Evolutionary conservation across 2,113 vertebrate genomes (phyloP).

Genomic region (Myiozetetes cayanensis): DNA sequence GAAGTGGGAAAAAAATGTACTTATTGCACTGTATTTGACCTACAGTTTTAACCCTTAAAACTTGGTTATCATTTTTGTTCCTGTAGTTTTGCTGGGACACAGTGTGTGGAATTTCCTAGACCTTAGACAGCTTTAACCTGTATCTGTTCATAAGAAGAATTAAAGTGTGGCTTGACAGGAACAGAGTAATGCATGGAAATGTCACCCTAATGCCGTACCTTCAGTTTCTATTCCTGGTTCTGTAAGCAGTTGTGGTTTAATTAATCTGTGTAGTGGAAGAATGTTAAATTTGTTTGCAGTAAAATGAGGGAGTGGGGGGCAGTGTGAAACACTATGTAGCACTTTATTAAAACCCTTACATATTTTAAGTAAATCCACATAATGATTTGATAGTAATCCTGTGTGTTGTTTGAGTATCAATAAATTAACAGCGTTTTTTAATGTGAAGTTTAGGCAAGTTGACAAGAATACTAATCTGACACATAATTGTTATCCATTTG

Average conservation of each 20-base stretch:
- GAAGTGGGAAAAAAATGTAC: background rate
- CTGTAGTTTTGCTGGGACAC: background rate
- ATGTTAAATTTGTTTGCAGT: background rate
- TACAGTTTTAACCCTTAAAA: background rate
- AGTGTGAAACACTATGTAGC: background rate
- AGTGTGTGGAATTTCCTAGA: background rate
- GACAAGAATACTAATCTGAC: background rate
- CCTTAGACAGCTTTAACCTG: background rate
- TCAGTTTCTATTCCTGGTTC: background rate
- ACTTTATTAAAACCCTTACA: background rate
- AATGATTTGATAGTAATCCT: background rate
- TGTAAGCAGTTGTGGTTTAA: background rate
- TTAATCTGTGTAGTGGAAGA: background rate
- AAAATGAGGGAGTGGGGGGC: background rate
- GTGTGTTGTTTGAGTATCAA: background rate
- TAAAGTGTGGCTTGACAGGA: background rate
- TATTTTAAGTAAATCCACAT: background rate
- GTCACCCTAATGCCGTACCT: background rate
- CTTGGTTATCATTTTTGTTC: background rate
- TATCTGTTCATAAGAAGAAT: background rate
- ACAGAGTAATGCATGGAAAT: background rate
- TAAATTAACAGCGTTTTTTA: background rate
- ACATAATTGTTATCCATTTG: background rate
- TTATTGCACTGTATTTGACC: slow-evolving; percentile 1
- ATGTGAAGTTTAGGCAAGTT: background rate